Evolutionary conservation across 2,888 invertebrate genomes (phyloP).

Genomic region (Drosophila sordidula): DNA sequence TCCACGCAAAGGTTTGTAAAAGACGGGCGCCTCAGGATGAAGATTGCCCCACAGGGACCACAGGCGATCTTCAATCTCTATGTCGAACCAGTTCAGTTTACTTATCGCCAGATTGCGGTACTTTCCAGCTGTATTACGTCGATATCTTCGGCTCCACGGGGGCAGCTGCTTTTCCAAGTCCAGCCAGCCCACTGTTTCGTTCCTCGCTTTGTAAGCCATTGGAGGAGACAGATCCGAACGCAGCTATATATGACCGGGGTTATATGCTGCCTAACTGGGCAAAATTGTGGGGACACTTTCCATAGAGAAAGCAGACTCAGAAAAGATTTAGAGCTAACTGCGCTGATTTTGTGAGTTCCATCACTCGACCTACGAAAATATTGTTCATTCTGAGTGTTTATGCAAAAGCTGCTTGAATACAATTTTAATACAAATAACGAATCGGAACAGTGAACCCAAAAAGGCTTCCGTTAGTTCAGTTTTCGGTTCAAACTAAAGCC

Average conservation of each 20-base stretch:
- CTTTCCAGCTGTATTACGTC: constrained; percentile 73
- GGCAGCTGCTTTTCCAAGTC: constrained; percentile 77
- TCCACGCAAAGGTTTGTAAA: constrained; percentile 86
- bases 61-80: constrained; percentile 89
- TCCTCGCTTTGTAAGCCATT: constrained; percentile 9
- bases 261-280: constrained; percentile 38
- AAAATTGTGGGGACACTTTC: background rate
- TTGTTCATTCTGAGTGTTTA: constrained; percentile 2
- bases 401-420: background rate
- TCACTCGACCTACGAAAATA: background rate
- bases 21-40: constrained; percentile 87
- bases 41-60: constrained; percentile 89
- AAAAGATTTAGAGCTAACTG: background rate
- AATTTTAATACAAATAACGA: background rate
- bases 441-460: too few species aligned
- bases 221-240: constrained; percentile 17
- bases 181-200: constrained; percentile 82
- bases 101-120: constrained; percentile 73
- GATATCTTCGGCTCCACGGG: constrained; percentile 83
- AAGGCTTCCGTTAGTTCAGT: too few species aligned
- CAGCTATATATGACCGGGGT: too few species aligned
- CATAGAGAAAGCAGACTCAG: background rate
- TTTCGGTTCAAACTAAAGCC: too few species aligned
- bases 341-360: background rate
- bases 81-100: constrained; percentile 87